These are phyloP conservation scores for Syritta pipiens DNA, from an alignment of 2,888 invertebrate species.

Conservation along the genomic window DNA sequence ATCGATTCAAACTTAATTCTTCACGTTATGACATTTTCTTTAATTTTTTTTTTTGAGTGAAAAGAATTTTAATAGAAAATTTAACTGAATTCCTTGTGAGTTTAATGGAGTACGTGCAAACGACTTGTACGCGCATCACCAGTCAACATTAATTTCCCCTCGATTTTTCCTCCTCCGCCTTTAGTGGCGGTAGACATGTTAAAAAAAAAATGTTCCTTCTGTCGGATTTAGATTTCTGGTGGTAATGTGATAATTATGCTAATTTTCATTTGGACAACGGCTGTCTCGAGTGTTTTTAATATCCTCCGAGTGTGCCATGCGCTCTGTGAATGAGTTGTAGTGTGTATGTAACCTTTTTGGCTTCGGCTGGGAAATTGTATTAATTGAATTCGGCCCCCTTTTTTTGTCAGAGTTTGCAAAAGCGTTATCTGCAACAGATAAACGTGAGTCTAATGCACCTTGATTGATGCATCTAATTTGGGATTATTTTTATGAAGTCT, in stretches of 20 bases:
- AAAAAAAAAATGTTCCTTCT: constrained; percentile 57
- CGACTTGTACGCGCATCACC: constrained; percentile 62
- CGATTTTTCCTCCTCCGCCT: constrained; percentile 41
- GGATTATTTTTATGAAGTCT: no score
- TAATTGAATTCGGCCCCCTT: no score
- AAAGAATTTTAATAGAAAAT: constrained; percentile 33
- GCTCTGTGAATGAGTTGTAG: constrained; percentile 6
- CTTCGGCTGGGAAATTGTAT: no score
- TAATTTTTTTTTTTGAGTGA: background rate
- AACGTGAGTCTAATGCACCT: no score
- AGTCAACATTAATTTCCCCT: constrained; percentile 55
- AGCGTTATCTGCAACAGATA: no score
- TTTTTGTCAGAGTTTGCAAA: no score
- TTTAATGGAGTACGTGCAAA: constrained; percentile 63
- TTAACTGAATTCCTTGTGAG: constrained; percentile 40
- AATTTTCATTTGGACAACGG: constrained; percentile 70
- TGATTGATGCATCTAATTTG: no score
- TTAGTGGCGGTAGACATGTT: constrained; percentile 52
- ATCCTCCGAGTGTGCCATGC: constrained; percentile 24
- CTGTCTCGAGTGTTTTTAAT: constrained; percentile 67
- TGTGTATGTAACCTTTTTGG: background rate
- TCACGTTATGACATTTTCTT: no score
- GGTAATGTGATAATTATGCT: constrained; percentile 76
- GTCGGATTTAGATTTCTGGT: constrained; percentile 71
- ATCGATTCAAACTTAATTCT: no score